Base-by-base conservation (phyloP, 2,113 vertebrate genomes). In the Meleagris gallopavo region DNA sequence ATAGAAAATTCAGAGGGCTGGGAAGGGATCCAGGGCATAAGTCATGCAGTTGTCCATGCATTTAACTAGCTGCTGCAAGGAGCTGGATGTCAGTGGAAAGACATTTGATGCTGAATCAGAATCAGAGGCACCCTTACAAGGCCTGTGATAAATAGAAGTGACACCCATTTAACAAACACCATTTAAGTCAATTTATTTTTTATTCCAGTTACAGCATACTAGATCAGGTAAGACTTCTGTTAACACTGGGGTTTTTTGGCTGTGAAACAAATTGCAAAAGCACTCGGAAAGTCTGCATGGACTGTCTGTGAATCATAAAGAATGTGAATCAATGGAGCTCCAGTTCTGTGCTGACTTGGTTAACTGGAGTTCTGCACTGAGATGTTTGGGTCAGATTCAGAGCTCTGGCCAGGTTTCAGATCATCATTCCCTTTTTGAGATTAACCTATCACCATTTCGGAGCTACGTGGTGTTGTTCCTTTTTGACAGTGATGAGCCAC, bases 211-310 rank as follows among this genome's bases (percentile, higher is more conserved):
- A 19, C 60, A 30, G 48, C 25, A 19, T 46, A 29, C 18, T 7
- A 17, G 38, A 13, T 50, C 46, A 55, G 24, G 41, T 80, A 24
- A 46, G 76, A 73, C 25, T 71, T 52, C 16, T 82, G 15, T 52
- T 52, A 60, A 32, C 8, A 10, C 19, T 27, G 27, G 13, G 12
- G 24, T 1, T 27, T 27, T 52, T 60, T 41, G 41, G 27, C 43
- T 89, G 43, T 74, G 73, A 86, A 93, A 71, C 13, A 67, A n/a
- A 71, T 34, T 45, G 30, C 10, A 80, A 45, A 94, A 86, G 30
- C 34, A 32, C 16, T 64, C 67, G 54, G 29, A 66, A 34, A 61
- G n/a, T 29, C 22, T 71, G 57, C 25, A n/a, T 54, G 57, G 43
- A 5, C 38, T 86, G 64, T 30, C 41, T 61, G 54, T 55, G 54